Conservation (phyloP, 2,113 vertebrate genomes). For the Galeopterus variegatus region DNA sequence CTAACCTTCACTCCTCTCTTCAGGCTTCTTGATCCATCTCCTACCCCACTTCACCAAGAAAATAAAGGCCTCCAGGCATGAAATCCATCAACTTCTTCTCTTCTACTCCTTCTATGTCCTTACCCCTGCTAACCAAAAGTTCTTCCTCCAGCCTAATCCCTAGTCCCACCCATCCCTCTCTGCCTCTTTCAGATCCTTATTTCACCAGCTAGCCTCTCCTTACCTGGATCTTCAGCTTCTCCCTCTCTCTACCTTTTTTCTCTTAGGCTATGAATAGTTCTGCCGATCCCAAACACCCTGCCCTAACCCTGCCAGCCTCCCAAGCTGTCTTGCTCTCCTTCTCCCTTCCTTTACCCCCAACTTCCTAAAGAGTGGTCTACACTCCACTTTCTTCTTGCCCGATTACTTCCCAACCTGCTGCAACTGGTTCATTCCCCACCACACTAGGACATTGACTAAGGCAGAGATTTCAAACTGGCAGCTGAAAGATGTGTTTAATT, state of each 20-base stretch:
- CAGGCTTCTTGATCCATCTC: background rate
- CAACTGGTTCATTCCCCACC: background rate
- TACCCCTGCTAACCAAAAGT: background rate
- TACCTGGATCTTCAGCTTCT: background rate
- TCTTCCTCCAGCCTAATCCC: background rate
- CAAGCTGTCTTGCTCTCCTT: background rate
- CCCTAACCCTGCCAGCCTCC: background rate
- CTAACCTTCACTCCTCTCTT: background rate
- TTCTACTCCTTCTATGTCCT: background rate
- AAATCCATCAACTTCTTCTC: background rate
- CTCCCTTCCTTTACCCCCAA: background rate
- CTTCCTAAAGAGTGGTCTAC: background rate
- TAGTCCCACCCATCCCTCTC: too few relatives aligned
- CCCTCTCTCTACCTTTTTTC: background rate
- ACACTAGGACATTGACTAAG: background rate
- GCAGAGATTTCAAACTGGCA: background rate
- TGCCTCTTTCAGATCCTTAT: background rate
- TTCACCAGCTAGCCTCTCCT: background rate
- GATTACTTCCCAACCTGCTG: background rate
- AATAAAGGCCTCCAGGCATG: background rate
- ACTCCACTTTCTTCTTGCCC: background rate
- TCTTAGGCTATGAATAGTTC: background rate
- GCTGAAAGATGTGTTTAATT: background rate
- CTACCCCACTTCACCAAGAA: background rate
- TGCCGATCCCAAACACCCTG: background rate